Evolutionary conservation across 2,888 invertebrate species (phyloP).

Genomic region (Chydorus sphaericus): DNA sequence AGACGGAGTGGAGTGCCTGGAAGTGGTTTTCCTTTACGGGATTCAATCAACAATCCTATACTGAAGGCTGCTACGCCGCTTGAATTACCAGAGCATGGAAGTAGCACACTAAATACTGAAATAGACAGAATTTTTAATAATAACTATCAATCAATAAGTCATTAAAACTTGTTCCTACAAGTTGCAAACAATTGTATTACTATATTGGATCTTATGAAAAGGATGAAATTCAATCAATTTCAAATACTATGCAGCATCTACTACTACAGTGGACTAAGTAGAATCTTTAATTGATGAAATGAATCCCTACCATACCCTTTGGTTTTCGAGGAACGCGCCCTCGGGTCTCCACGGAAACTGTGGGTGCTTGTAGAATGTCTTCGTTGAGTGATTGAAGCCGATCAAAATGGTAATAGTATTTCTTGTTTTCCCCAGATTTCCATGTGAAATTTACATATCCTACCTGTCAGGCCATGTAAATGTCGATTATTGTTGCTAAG

Average conservation of each 20-base stretch:
- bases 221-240: neutral
- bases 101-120: slow-evolving; percentile 70
- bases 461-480: slow-evolving; percentile 23
- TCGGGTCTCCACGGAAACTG: slow-evolving; percentile 68
- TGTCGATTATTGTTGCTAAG: neutral
- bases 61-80: slow-evolving; percentile 77
- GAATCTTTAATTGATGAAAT: no score
- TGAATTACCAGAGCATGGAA: slow-evolving; percentile 74
- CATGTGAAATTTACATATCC: slow-evolving; percentile 81
- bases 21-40: slow-evolving; percentile 58
- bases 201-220: no score
- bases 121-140: slow-evolving; percentile 13
- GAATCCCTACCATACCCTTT: slow-evolving; percentile 46
- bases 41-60: slow-evolving; percentile 70
- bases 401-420: slow-evolving; percentile 64
- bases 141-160: neutral
- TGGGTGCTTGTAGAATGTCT: slow-evolving; percentile 68
- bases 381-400: slow-evolving; percentile 69
- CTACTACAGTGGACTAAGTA: no score
- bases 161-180: no score
- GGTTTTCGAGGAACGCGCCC: slow-evolving; percentile 72
- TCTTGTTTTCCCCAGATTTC: slow-evolving; percentile 51
- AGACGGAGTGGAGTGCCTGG: slow-evolving; percentile 76
- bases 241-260: no score
- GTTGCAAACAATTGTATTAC: no score